These are phyloP conservation scores for Linepithema humile DNA, from an alignment of 1,140 invertebrate species.

Conservation along the genomic window DNA sequence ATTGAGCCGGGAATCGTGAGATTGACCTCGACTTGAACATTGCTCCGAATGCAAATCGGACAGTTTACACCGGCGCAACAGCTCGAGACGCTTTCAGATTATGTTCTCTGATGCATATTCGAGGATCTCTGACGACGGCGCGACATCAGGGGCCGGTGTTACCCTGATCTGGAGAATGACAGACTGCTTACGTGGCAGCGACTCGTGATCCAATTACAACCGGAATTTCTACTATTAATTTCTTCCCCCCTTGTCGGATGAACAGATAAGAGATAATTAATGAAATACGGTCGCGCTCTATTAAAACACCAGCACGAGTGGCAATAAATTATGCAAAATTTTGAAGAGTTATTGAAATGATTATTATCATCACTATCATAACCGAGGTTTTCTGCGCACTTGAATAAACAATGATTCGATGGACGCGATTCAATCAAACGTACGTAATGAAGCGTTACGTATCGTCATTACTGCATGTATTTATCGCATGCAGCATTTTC, in stretches of 20 bases:
- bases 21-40: slow-evolving; percentile 61
- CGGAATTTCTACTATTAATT: slow-evolving; percentile 19
- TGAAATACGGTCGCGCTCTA: background rate
- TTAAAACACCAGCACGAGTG: background rate
- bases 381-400: slow-evolving; percentile 2
- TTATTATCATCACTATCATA: slow-evolving; percentile 35
- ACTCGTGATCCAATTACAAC: slow-evolving; percentile 54
- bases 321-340: slow-evolving; percentile 13
- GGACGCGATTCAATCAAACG: slow-evolving; percentile 24
- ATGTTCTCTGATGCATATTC: slow-evolving; percentile 44
- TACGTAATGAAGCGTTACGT: slow-evolving; percentile 24
- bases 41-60: slow-evolving; percentile 65
- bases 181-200: slow-evolving; percentile 48
- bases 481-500: slow-evolving; percentile 35
- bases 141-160: slow-evolving; percentile 34
- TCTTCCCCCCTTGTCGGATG: background rate
- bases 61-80: slow-evolving; percentile 56
- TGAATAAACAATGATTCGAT: slow-evolving; percentile 30
- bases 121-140: slow-evolving; percentile 51
- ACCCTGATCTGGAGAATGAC: slow-evolving; percentile 6
- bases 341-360: background rate
- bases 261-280: background rate
- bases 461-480: background rate
- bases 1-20: background rate
- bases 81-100: slow-evolving; percentile 53